Evolutionary conservation across 1,140 invertebrate genomes (phyloP), one percentile per base, ranked within the genome.

Genomic region (Maniola jurtina): DNA sequence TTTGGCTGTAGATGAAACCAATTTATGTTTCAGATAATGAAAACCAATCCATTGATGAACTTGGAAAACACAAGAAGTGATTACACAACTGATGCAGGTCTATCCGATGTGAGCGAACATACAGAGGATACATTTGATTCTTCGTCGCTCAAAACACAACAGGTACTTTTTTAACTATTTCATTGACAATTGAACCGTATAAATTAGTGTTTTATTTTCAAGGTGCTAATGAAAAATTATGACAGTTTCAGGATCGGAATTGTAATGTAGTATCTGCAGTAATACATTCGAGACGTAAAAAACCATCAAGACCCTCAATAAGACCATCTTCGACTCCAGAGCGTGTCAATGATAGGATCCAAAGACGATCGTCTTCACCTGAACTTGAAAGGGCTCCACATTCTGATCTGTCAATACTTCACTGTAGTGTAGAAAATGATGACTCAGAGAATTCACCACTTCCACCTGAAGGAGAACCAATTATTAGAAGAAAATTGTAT

Each of bases 401-500:
- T 76, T 83, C 83, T 59, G 83, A 86, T 63, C 63, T 86, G 6
- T 84, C 84, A 7, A 90, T 88, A 56, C 69, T 89, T 14, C 80
- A 87, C 61, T 86, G 83, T 59, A 86, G 73, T 64, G 66, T 84
- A 10, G 83, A 85, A 63, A 81, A 72, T 61, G 75, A 82, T 68
- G 62, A 62, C 0, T 36, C 67, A 8, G 74, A 72, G 14, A 82
- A 62, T 61, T 64, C 77, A 40, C 75, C 79, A 4, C 73, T 80
- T 33, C 68, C 80, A 7, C 75, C 81, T n/a, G 80, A 82, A 68
- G 82, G 83, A 16, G 86, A 88, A 58, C 77, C 83, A 40, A 78
- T 74, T 3, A 73, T 86, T 15, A 79, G 95, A 60, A 94, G 94
- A 73, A 97, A 97, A 77, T 90, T 97, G 0, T 97, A 97, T 80